phyloP scores from a whole-genome alignment of 2,113 vertebrate species.

The Eonycteris spelaea region DNA sequence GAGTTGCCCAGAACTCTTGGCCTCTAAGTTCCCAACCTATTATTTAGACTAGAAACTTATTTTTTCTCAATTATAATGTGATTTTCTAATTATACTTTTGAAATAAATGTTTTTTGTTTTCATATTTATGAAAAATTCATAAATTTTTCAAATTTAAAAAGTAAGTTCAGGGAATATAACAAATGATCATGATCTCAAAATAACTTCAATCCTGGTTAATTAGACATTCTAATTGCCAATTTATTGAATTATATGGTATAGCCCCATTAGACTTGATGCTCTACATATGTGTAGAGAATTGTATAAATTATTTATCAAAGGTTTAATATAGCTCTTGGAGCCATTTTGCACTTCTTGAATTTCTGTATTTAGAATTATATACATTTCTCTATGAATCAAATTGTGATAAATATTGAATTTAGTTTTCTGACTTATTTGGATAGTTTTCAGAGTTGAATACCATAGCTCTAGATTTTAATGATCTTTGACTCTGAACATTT shows the following conservation, averaged over 20 bases:
- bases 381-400: slow-evolving; percentile 19
- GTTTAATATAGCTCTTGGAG: background rate
- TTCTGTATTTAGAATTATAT: background rate
- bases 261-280: background rate
- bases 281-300: background rate
- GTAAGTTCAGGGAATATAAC: background rate
- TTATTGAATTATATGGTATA: background rate
- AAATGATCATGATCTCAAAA: background rate
- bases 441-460: background rate
- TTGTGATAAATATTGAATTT: background rate
- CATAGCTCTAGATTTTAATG: background rate
- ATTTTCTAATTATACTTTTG: background rate
- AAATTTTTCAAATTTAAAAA: background rate
- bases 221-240: background rate
- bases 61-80: background rate
- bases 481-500: background rate
- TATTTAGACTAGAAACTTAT: background rate
- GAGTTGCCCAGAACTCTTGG: background rate
- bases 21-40: background rate
- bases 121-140: background rate
- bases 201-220: background rate
- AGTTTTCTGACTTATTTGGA: slow-evolving; percentile 27
- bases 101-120: background rate
- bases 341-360: background rate
- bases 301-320: slow-evolving; percentile 19